Evolutionary conservation across 2,797 vertebrate genomes (phyloP), one percentile per base, ranked within the genome.

Genomic region (Hippocampus kuda): DNA sequence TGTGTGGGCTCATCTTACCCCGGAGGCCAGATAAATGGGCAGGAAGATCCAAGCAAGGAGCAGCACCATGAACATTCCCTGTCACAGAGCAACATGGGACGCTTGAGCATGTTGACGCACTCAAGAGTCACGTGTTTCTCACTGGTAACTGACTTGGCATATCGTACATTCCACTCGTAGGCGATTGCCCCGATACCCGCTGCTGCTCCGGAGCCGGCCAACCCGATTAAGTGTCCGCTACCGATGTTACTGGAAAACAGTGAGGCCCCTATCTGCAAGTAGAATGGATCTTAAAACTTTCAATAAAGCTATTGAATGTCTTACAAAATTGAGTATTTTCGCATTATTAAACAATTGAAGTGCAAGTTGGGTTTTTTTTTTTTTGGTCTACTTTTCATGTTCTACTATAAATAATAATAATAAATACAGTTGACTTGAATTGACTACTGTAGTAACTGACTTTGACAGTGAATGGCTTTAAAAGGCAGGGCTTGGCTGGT

Each of bases 201-300:
- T 0, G 97, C 97, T 0, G 96, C 95, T 3, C 95, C 97, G 0
- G 96, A 98, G 2, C 97, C 97, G 0, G 97, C 97, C 77, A 99
- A 84, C 24, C 97, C 97, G 0, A 99, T 93, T 84, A 99, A 98
- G 75, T 99, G 97, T 1, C 96, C 96, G 0, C 97, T 99, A 67
- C 97, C 97, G 57, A 99, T 93, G 0, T 99, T 99, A 83, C 97
- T 99, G 85, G 97, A 95, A 80, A 99, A 99, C 61, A 99, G 88
- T n/a, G 97, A 99, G 0, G 95, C 92, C 0, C 97, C 97, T 38
- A 99, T 94, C 97, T 99, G 27, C 24, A 22, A 20, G 63, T 6
- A 27, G 30, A 18, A 3, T 24, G 10, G 2, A 53, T n/a, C 46
- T 48, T 48, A 48, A 16, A 48, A 15, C 46, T 0, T 51, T 7